Percentiles rank a stretch among this genome's conserved stretches.
Conservation (phyloP, 2,888 invertebrate genomes). For the Pristionchus japonicus region DNA sequence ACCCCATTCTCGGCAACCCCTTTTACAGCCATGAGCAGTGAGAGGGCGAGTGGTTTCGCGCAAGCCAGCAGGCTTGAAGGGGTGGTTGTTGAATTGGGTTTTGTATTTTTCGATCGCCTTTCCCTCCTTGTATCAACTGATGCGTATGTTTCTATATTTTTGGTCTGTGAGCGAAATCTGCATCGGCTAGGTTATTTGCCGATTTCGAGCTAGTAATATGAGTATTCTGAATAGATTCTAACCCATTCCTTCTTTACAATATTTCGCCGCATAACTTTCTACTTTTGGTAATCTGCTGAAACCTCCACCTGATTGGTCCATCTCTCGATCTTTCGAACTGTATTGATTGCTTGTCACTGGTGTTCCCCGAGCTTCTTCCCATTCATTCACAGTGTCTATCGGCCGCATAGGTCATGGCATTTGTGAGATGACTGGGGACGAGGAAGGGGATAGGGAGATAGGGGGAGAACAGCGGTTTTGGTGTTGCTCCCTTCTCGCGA, state of each 20-base stretch:
- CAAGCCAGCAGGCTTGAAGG: background rate
- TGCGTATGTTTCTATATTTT: too few relatives aligned
- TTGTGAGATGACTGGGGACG: background rate
- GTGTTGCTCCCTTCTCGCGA: background rate
- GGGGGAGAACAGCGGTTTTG: background rate
- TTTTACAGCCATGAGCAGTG: background rate
- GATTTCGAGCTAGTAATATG: too few relatives aligned
- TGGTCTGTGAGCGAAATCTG: too few relatives aligned
- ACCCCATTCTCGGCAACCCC: conserved; percentile 15
- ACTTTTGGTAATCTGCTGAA: too few relatives aligned
- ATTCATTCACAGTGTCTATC: background rate
- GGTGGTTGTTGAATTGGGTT: background rate
- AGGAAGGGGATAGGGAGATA: background rate
- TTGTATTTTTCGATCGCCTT: background rate
- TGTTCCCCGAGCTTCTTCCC: background rate
- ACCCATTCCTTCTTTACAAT: too few relatives aligned
- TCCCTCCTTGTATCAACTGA: too few relatives aligned
- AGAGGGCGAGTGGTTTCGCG: background rate
- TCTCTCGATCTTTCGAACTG: background rate
- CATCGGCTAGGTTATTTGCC: too few relatives aligned
- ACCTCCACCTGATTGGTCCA: background rate
- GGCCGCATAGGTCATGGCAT: background rate
- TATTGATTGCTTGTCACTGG: background rate
- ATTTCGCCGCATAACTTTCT: background rate
- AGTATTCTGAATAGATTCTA: too few relatives aligned